phyloP scores from a whole-genome alignment of 2,797 vertebrate species.

The Syngnathus acus region DNA sequence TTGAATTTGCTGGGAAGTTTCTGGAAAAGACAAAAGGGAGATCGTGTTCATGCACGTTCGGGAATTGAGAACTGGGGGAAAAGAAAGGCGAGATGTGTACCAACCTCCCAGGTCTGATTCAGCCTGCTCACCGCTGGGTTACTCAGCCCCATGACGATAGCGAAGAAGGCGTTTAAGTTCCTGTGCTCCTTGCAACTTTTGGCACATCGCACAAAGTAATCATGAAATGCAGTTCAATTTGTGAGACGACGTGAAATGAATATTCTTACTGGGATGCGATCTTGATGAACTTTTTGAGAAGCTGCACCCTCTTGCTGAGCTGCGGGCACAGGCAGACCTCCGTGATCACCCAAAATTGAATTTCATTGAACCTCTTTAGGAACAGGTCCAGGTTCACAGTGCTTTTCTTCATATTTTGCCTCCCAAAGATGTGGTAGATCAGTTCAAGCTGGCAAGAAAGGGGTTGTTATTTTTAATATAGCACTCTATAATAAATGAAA shows the following conservation, averaged over 20 bases:
- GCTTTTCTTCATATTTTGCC: slow-evolving; percentile 88
- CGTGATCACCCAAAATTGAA: slow-evolving; percentile 97
- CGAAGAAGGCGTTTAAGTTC: slow-evolving; percentile 96
- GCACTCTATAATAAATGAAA: too few species aligned
- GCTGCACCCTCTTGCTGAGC: slow-evolving; percentile 94
- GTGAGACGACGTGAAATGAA: background rate
- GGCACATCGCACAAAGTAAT: background rate
- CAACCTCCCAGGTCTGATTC: slow-evolving; percentile 94
- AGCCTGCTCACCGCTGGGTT: slow-evolving; percentile 93
- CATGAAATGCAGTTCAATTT: background rate
- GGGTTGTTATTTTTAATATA: background rate
- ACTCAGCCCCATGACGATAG: slow-evolving; percentile 92
- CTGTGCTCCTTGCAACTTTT: slow-evolving; percentile 93
- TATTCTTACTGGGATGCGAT: slow-evolving; percentile 92
- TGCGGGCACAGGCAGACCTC: slow-evolving; percentile 92
- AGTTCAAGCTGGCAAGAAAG: slow-evolving; percentile 80
- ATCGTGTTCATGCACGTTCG: background rate
- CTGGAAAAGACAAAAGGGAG: slow-evolving; percentile 59
- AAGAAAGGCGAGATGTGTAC: slow-evolving; percentile 28
- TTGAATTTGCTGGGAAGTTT: slow-evolving; percentile 99
- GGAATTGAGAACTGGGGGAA: background rate
- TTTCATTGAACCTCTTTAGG: slow-evolving; percentile 94
- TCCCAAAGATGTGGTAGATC: slow-evolving; percentile 94
- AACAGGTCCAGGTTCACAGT: slow-evolving; percentile 97
- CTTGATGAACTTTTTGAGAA: slow-evolving; percentile 98